Evolutionary conservation across 2,113 vertebrate species (phyloP), one percentile per base, ranked within the genome.

Genomic region (Oenanthe oenanthe): DNA sequence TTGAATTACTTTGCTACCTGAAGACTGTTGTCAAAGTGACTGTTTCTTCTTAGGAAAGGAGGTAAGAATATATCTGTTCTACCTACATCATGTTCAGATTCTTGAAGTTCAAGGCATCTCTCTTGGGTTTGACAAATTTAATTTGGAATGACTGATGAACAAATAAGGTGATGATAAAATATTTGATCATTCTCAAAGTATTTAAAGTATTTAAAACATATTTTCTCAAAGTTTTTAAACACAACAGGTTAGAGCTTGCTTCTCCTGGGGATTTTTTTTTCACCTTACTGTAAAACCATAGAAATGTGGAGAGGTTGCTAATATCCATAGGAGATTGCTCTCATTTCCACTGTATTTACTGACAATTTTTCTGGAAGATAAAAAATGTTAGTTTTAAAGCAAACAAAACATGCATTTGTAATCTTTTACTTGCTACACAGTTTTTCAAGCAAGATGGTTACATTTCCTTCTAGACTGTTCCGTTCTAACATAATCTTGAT

Each of bases 31-130:
- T 63, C 74, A 88, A 96, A 94, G 85, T 84, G 92, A 74, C 88
- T 72, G 42, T 75, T 88, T 73, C 92, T 91, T 95, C 92, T 77
- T 87, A 71, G 81, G 89, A 96, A 88, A 95, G 45, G 60, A 98
- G 96, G 92, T 92, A 95, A 93, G 93, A 94, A 60, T 95, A 65
- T 65, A 93, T 82, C 56, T 92, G 43, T 92, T 88, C 81, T 88
- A 78, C 43, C 88, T 90, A 68, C 25, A 71, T 63, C 68, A 70
- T 38, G 34, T 36, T 86, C 58, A 66, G 53, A n/a, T 96, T 96
- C 93, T 77, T 95, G 56, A 84, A 82, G 75, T 89, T 95, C 80
- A 83, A 95, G 88, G 76, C 95, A 93, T 92, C 89, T 93, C 65
- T 93, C 51, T 81, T 83, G 47, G 51, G 53, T 92, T 76, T 89